Conservation (phyloP, 2,888 invertebrate species). For the Eudasyphora cyanicolor region DNA sequence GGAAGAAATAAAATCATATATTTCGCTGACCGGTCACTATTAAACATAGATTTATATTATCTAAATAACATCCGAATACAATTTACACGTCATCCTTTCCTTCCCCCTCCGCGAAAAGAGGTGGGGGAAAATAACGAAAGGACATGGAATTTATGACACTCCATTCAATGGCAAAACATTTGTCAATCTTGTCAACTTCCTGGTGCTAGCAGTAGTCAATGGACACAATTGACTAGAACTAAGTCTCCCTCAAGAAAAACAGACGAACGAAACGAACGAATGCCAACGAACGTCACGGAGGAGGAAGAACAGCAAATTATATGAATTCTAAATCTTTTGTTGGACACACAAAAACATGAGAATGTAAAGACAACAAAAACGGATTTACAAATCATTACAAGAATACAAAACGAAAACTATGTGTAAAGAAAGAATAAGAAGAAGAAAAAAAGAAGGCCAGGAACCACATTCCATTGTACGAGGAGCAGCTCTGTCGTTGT, state of each 20-base stretch:
- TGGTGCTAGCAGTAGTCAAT: slow-evolving; percentile 57
- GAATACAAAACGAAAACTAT: slow-evolving; percentile 17
- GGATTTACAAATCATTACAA: slow-evolving; percentile 30
- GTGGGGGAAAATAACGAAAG: too few relatives aligned
- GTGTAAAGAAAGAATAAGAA: slow-evolving; percentile 19
- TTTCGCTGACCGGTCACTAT: slow-evolving; percentile 25
- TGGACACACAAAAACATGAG: slow-evolving; percentile 22
- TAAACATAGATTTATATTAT: slow-evolving; percentile 48
- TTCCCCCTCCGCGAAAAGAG: not conserved
- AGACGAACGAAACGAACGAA: slow-evolving; percentile 10
- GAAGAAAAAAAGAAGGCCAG: slow-evolving; percentile 10
- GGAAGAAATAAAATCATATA: not conserved
- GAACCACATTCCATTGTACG: slow-evolving; percentile 47
- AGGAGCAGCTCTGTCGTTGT: not conserved
- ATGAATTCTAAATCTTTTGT: slow-evolving; percentile 52
- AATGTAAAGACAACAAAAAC: not conserved
- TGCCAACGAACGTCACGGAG: slow-evolving; percentile 7
- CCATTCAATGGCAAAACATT: slow-evolving; percentile 62
- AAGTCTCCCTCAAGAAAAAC: slow-evolving; percentile 37
- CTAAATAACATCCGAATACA: slow-evolving; percentile 60
- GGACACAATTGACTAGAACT: slow-evolving; percentile 11
- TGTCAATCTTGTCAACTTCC: slow-evolving; percentile 58
- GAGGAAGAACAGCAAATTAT: slow-evolving; percentile 10
- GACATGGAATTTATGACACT: slow-evolving; percentile 62
- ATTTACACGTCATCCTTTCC: slow-evolving; percentile 65